phyloP scores from a whole-genome alignment of 2,888 invertebrate genomes.

The Listrodromus nycthemerus region DNA sequence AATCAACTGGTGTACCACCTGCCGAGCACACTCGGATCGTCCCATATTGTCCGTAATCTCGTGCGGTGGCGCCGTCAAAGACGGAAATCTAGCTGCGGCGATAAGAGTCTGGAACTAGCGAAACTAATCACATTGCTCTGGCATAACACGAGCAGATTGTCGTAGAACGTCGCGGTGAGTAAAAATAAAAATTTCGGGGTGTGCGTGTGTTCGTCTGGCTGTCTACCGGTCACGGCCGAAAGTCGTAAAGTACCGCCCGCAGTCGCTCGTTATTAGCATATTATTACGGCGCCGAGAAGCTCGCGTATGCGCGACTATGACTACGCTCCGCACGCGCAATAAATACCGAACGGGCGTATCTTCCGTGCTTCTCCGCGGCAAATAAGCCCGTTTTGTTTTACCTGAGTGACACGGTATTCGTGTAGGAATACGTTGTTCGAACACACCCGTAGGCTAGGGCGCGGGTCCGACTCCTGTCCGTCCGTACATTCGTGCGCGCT shows the following conservation, averaged over 20 bases:
- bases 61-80: background rate
- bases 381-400: background rate
- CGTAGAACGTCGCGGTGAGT: slow-evolving; percentile 2
- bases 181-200: slow-evolving; percentile 66
- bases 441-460: background rate
- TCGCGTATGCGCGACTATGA: background rate
- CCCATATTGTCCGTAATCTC: background rate
- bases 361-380: background rate
- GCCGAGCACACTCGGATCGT: background rate
- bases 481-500: background rate
- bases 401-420: background rate
- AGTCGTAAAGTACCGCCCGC: slow-evolving; percentile 70
- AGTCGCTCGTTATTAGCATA: slow-evolving; percentile 71
- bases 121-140: slow-evolving; percentile 5
- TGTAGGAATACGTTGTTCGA: background rate
- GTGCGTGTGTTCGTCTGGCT: slow-evolving; percentile 10
- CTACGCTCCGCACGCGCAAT: background rate
- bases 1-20: slow-evolving; percentile 15
- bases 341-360: slow-evolving; percentile 3
- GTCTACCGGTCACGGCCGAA: slow-evolving; percentile 48
- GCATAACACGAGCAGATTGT: slow-evolving; percentile 15
- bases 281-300: slow-evolving; percentile 57
- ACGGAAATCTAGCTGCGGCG: slow-evolving; percentile 13
- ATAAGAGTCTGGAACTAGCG: slow-evolving; percentile 34
- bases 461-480: slow-evolving; percentile 24